phyloP scores from a whole-genome alignment of 2,113 vertebrate species.

The Vimba vimba region DNA sequence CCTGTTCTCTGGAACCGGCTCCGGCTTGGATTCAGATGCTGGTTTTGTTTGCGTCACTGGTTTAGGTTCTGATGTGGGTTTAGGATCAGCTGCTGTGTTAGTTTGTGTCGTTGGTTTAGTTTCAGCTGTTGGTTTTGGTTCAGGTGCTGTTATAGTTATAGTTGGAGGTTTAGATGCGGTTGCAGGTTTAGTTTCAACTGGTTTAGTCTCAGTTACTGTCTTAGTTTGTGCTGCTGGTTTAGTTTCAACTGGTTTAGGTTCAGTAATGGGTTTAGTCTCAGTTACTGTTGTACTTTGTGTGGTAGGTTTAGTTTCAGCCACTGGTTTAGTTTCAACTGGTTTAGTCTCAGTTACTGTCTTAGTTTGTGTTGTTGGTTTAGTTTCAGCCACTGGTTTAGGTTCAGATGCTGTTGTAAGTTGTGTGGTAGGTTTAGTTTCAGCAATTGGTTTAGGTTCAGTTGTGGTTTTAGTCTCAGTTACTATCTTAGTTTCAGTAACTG shows the following conservation, averaged over 20 bases:
- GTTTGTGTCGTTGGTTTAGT: neutral
- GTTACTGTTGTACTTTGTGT: neutral
- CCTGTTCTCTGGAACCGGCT: slow-evolving; percentile 39
- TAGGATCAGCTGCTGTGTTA: neutral
- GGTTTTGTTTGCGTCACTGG: neutral
- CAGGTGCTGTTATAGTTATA: neutral
- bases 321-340: neutral
- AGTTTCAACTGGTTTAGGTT: neutral
- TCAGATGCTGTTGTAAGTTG: too few relatives aligned
- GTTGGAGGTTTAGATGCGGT: neutral
- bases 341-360: neutral
- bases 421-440: neutral
- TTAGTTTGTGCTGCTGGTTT: neutral
- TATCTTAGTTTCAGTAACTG: neutral
- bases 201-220: neutral
- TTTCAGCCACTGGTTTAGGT: neutral
- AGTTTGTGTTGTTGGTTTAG: neutral
- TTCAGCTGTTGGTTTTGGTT: neutral
- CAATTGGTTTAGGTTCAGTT: neutral
- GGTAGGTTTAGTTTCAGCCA: neutral
- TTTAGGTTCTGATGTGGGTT: neutral
- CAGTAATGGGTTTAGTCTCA: neutral
- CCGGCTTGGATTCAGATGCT: neutral
- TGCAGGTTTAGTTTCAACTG: neutral
- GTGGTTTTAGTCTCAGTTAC: neutral